Evolutionary conservation across 2,888 invertebrate genomes (phyloP), one percentile per base, ranked within the genome.

Genomic region (Drosophila vallismaia): DNA sequence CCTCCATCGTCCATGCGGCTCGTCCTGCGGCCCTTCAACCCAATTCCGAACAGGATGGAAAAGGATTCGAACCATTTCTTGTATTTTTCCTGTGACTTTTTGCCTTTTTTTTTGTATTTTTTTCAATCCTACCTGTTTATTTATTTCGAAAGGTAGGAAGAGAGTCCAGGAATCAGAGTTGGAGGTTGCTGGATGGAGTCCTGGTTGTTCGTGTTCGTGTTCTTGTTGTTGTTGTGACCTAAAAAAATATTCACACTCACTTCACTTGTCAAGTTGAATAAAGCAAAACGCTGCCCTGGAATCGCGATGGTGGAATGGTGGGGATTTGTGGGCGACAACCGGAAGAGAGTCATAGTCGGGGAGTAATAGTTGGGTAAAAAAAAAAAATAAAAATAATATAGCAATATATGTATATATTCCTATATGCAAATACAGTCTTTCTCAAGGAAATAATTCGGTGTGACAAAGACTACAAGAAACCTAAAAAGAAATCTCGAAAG

Each of bases 201-300:
- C 42, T 49, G 40, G 31, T 38, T 4, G 24, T 44, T 9, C 24
- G 19, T 14, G 14, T 56, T 38, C 33, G 49, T 44, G 64, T 63
- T 64, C 51, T 50, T 82, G 86, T 62, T 79, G 68, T 66, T 74
- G 82, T 59, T 86, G 60, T 81, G 81, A 81, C 86, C 86, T 86
- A 81, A 86, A 86, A 72, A 74, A 79, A 81, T 86, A 81, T 85
- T 87, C 76, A 87, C 82, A 87, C 87, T 81, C 87, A 82, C 82
- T 82, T 87, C 82, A 82, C 82, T 75, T 75, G 87, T 87, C 82
- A 67, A 87, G 87, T 87, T 81, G 82, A 81, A 80, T 83, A 77
- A 80, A 77, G 67, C 68, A 64, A 68, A 67, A 52, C 66, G 58
- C 14, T 45, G 46, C 44, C 49, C 57, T 52, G 44, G 33, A 72